phyloP scores from a whole-genome alignment of 2,797 vertebrate species.

The Staurois parvus region DNA sequence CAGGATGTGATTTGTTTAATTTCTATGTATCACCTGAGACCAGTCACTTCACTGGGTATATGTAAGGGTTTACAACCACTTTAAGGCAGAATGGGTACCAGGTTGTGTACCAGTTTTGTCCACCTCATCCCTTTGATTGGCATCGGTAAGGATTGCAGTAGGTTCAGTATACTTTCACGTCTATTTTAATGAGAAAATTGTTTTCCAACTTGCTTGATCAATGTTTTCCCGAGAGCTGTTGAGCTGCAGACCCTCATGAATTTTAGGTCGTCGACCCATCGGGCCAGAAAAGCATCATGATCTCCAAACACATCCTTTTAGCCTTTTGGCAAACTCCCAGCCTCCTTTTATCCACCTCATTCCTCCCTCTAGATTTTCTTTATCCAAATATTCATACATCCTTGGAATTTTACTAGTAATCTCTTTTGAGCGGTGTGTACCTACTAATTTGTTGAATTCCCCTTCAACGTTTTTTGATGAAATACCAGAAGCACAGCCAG shows the following conservation, averaged over 20 bases:
- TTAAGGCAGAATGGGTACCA: too few species aligned
- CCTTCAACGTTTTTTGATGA: not conserved
- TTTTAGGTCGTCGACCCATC: not conserved
- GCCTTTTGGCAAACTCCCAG: not conserved
- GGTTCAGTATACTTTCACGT: too few species aligned
- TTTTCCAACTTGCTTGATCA: not conserved
- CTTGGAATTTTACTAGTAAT: not conserved
- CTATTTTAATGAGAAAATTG: too few species aligned
- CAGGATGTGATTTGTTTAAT: too few species aligned
- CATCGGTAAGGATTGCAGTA: too few species aligned
- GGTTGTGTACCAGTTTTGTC: too few species aligned
- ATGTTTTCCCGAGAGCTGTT: not conserved
- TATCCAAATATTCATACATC: not conserved
- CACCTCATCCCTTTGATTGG: too few species aligned
- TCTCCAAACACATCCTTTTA: not conserved
- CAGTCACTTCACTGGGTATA: too few species aligned
- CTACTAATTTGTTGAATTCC: conserved; percentile 6
- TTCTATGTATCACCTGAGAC: too few species aligned
- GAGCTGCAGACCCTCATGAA: not conserved
- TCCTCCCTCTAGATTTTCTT: not conserved
- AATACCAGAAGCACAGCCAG: not conserved
- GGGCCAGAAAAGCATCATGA: not conserved
- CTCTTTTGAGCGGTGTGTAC: not conserved
- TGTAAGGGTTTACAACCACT: too few species aligned
- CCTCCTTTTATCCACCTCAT: not conserved